Evolutionary conservation across 1,140 invertebrate genomes (phyloP).

Genomic region (Drosophila tani): DNA sequence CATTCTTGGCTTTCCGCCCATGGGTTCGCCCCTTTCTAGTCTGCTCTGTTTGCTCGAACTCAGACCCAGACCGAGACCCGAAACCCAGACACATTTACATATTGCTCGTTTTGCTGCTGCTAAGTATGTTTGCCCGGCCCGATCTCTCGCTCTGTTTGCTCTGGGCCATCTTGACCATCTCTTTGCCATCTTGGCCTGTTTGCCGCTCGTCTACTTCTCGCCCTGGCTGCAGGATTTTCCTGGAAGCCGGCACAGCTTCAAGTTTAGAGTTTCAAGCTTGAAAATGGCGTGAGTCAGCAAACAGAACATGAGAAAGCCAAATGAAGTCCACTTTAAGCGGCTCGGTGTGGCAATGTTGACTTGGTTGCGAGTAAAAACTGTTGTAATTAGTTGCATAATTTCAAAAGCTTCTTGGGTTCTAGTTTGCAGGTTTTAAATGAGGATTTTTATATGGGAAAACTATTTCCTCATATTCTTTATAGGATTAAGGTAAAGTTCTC

Average conservation of each 20-base stretch:
- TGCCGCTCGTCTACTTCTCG: constrained; percentile 23
- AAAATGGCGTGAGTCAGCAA: constrained; percentile 65
- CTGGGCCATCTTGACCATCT: constrained; percentile 28
- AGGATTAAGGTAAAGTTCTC: not conserved
- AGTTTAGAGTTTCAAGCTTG: constrained; percentile 32
- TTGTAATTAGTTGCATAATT: constrained; percentile 15
- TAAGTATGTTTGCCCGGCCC: constrained; percentile 73
- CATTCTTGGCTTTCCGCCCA: constrained; percentile 52
- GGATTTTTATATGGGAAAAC: too few species aligned
- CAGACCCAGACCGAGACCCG: constrained; percentile 29
- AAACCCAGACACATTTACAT: constrained; percentile 74
- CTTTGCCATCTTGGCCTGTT: constrained; percentile 26
- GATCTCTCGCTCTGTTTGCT: constrained; percentile 41
- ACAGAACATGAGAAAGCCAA: constrained; percentile 41
- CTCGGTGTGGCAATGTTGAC: constrained; percentile 1
- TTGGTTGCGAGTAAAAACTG: constrained; percentile 5
- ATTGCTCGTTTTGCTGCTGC: constrained; percentile 60
- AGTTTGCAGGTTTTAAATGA: not conserved
- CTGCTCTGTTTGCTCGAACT: constrained; percentile 58
- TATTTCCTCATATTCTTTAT: not conserved
- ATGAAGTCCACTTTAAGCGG: not conserved
- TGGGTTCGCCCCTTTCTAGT: constrained; percentile 42
- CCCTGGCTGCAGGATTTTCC: constrained; percentile 55
- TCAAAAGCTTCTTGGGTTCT: not conserved
- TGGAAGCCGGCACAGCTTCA: constrained; percentile 59